Evolutionary conservation across 2,113 vertebrate genomes (phyloP), one percentile per base, ranked within the genome.

Genomic region (Strix uralensis): DNA sequence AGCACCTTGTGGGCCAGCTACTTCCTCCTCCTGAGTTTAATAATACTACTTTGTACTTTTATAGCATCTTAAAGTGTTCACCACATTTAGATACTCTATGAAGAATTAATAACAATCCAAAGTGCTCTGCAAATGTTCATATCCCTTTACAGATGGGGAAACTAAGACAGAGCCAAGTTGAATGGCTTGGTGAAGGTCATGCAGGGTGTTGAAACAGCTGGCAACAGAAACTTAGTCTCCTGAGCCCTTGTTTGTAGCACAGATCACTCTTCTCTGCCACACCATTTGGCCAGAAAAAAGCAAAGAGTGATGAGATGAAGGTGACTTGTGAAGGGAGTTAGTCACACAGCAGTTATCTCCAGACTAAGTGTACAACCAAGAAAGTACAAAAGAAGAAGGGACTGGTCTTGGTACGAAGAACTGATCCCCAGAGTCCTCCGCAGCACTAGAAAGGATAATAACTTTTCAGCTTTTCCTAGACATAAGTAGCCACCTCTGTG

Each of bases 21-120:
- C 86, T 91, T 95, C 96, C 96, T 92, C 75, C 74, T 79, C 73
- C 94, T 59, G 82, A 96, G 78, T 88, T 94, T 79, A 93, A 94
- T 86, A 96, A 82, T 54, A 96, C 29, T 26, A 73, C 93, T 96
- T 93, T 91, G 88, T 95, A 79, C 74, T 94, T 96, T 94, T 93
- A 96, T 57, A 71, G 93, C 86, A 73, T 88, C 95, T 92, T 94
- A 94, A 96, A 88, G 57, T 84, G 88, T 80, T 95, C 91, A 49
- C 80, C 94, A 93, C 91, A 74, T 92, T 97, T 81, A 61, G 78
- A 94, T 86, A 38, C 57, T 85, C 65, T 77, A 46, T 15, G 83
- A 90, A 96, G 94, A 94, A 92, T 55, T 83, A 77, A 95, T 73
- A 96, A 82, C 80, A 91, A 88, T 32, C 58, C 87, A 90, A 92